Evolutionary conservation across 2,888 invertebrate species (phyloP).

Genomic region (Anticlea derivata): DNA sequence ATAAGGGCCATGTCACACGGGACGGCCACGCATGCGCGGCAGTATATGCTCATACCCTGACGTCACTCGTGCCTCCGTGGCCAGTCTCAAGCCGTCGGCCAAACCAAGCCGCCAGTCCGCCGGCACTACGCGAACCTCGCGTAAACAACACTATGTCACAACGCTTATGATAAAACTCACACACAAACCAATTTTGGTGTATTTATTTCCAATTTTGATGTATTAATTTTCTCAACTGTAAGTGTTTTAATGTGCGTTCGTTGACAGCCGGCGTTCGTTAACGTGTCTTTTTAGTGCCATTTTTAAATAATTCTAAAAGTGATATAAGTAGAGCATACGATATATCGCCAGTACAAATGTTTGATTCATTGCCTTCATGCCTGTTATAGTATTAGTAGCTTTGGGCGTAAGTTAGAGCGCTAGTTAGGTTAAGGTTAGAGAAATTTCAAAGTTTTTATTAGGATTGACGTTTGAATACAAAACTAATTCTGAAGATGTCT

Average conservation of each 20-base stretch:
- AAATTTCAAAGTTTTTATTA: slow-evolving; percentile 39
- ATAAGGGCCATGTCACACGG: slow-evolving; percentile 31
- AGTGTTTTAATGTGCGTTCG: slow-evolving; percentile 27
- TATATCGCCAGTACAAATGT: slow-evolving; percentile 78
- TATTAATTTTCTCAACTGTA: slow-evolving; percentile 64
- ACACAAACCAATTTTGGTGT: slow-evolving; percentile 51
- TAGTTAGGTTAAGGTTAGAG: slow-evolving; percentile 58
- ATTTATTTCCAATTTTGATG: slow-evolving; percentile 72
- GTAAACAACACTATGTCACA: slow-evolving; percentile 57
- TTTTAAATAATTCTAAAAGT: slow-evolving; percentile 59
- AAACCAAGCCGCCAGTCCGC: slow-evolving; percentile 53
- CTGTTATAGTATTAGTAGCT: slow-evolving; percentile 65
- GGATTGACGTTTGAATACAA: slow-evolving; percentile 48
- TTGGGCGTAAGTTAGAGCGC: slow-evolving; percentile 67
- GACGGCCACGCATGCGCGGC: slow-evolving; percentile 44
- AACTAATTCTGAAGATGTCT: slow-evolving; percentile 63
- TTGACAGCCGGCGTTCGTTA: slow-evolving; percentile 29
- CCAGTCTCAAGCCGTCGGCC: slow-evolving; percentile 54
- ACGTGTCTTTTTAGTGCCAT: slow-evolving; percentile 83
- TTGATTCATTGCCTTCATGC: slow-evolving; percentile 78
- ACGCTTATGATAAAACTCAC: slow-evolving; percentile 41
- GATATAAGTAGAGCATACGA: slow-evolving; percentile 66
- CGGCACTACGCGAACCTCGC: slow-evolving; percentile 56
- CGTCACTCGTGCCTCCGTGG: slow-evolving; percentile 51
- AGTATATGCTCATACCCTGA: slow-evolving; percentile 44